Conservation (phyloP, 2,797 vertebrate species). For the Zenarchopterus dispar region DNA sequence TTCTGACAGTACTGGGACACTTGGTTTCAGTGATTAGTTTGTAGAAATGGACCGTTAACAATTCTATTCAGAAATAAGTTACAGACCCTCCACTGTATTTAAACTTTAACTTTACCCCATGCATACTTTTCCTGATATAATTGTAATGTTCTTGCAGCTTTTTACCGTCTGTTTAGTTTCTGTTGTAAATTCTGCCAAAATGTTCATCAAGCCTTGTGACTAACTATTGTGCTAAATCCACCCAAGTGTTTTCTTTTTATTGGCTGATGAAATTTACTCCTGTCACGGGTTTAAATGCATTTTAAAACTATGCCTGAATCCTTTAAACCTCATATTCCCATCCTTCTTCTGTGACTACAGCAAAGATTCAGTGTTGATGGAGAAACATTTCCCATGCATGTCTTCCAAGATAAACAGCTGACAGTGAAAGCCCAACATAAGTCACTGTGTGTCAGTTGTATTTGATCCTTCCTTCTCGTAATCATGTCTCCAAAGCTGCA, state of each 20-base stretch:
- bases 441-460: slow-evolving; percentile 25
- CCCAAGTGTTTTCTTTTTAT: not conserved
- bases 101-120: too few relatives aligned
- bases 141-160: too few relatives aligned
- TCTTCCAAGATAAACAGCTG: slow-evolving; percentile 52
- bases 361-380: slow-evolving; percentile 24
- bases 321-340: not conserved
- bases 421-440: slow-evolving; percentile 39
- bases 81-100: not conserved
- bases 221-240: not conserved
- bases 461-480: slow-evolving; percentile 28
- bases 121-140: too few relatives aligned
- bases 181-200: not conserved
- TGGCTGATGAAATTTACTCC: not conserved
- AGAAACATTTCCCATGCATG: slow-evolving; percentile 32
- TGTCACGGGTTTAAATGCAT: slow-evolving; percentile 6
- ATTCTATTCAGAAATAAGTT: slow-evolving; percentile 13
- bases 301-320: not conserved
- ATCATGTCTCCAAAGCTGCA: slow-evolving; percentile 21
- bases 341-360: not conserved
- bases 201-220: not conserved
- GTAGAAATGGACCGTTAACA: slow-evolving; percentile 49
- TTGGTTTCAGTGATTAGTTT: slow-evolving; percentile 61
- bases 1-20: slow-evolving; percentile 63
- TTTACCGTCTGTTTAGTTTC: not conserved